phyloP scores from a whole-genome alignment of 2,113 vertebrate species.

The Oenanthe oenanthe region DNA sequence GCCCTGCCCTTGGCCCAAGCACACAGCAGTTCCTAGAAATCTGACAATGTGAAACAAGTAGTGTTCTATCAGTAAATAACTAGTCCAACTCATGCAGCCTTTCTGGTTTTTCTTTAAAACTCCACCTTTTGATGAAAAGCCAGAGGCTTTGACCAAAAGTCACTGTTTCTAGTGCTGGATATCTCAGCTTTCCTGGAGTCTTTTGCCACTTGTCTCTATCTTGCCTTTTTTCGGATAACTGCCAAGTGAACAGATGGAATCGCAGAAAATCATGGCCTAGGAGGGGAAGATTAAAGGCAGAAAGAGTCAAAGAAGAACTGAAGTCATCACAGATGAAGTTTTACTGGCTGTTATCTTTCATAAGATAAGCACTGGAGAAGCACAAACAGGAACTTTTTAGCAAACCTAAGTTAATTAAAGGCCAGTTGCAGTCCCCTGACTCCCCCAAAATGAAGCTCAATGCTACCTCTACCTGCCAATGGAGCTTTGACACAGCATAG shows the following conservation, averaged over 20 bases:
- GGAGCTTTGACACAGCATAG: neutral
- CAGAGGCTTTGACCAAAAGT: neutral
- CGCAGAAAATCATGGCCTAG: neutral
- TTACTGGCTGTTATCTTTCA: neutral
- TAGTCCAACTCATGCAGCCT: neutral
- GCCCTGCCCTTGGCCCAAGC: neutral
- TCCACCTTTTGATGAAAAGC: neutral
- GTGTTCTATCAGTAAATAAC: neutral
- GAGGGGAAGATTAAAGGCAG: slow-evolving; percentile 16
- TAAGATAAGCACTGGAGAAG: neutral
- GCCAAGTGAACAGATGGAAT: slow-evolving; percentile 16
- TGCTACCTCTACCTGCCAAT: neutral
- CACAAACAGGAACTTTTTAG: neutral
- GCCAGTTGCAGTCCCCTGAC: neutral
- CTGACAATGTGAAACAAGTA: neutral
- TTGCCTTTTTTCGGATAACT: neutral
- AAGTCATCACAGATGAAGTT: neutral
- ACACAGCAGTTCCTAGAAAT: neutral
- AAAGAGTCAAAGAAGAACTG: neutral
- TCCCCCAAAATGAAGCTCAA: neutral
- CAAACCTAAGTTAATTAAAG: neutral
- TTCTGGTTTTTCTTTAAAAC: neutral
- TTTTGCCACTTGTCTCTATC: neutral
- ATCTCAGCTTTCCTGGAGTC: neutral
- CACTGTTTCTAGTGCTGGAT: neutral